Evolutionary conservation across 37 sponge, comb jelly and placozoan species (phyloP).

Genomic region (Amphimedon queenslandica): DNA sequence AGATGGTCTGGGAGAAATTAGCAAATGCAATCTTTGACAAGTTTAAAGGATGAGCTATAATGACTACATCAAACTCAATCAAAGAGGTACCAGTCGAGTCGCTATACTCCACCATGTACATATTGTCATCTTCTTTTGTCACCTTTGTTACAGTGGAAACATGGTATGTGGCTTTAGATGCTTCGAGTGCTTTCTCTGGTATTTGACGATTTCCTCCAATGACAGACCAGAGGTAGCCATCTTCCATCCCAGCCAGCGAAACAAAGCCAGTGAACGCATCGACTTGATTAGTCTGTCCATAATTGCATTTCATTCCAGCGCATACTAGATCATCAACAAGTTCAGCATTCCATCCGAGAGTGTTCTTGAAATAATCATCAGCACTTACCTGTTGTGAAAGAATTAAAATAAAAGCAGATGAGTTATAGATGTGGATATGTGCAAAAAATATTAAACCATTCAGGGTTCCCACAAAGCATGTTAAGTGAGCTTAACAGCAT

Average conservation of each 20-base stretch:
- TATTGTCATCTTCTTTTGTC: constrained; percentile 9
- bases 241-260: constrained; percentile 74
- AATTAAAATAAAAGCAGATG: too few relatives aligned
- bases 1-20: constrained; percentile 48
- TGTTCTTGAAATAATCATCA: constrained; percentile 28
- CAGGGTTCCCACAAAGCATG: too few relatives aligned
- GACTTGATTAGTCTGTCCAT: constrained; percentile 54
- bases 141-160: constrained; percentile 41
- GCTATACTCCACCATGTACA: constrained; percentile 14
- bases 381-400: constrained; percentile 55
- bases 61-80: constrained; percentile 63
- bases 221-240: constrained; percentile 67
- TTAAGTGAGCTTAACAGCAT: too few relatives aligned
- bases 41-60: constrained; percentile 72
- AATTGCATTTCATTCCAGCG: constrained; percentile 61
- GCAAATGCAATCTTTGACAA: constrained; percentile 44
- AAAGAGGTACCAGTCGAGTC: constrained; percentile 3
- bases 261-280: constrained; percentile 68
- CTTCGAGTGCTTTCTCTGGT: constrained; percentile 46
- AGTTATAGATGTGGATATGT: too few relatives aligned
- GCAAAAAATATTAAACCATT: too few relatives aligned
- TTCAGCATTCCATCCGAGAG: constrained; percentile 20
- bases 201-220: constrained; percentile 76
- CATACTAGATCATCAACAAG: constrained; percentile 67
- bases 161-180: constrained; percentile 52